These are phyloP conservation scores for Cygnus buccinator DNA, from an alignment of 2,113 vertebrate genomes.

Conservation along the genomic window DNA sequence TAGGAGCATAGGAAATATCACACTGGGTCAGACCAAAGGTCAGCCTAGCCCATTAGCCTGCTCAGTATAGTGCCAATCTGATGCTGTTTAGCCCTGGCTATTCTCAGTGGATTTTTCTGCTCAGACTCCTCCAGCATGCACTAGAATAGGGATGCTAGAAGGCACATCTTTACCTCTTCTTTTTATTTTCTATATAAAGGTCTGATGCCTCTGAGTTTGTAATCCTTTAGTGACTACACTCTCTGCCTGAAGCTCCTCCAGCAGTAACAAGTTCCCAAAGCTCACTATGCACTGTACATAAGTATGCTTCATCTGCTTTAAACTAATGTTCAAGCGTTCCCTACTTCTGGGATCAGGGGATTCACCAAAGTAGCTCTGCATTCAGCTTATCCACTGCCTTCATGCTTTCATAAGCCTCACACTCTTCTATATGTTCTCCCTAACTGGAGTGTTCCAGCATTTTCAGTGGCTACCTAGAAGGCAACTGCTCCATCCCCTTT, in stretches of 20 bases:
- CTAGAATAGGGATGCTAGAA: neutral
- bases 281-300: neutral
- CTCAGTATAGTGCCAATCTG: neutral
- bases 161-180: neutral
- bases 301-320: neutral
- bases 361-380: neutral
- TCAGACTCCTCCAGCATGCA: neutral
- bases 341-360: neutral
- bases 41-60: neutral
- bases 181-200: neutral
- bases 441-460: neutral
- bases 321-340: fast-evolving
- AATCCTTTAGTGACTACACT: neutral
- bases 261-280: neutral
- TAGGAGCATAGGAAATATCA: neutral
- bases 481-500: neutral
- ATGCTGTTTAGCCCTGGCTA: too few relatives aligned
- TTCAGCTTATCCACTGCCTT: neutral
- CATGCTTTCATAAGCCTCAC: neutral
- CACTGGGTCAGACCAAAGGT: neutral
- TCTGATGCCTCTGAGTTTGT: neutral
- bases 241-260: neutral
- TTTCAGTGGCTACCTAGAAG: neutral
- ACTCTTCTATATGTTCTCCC: neutral
- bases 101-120: neutral